These are phyloP conservation scores for Psophia crepitans DNA, from an alignment of 2,113 vertebrate species.

Conservation along the genomic window DNA sequence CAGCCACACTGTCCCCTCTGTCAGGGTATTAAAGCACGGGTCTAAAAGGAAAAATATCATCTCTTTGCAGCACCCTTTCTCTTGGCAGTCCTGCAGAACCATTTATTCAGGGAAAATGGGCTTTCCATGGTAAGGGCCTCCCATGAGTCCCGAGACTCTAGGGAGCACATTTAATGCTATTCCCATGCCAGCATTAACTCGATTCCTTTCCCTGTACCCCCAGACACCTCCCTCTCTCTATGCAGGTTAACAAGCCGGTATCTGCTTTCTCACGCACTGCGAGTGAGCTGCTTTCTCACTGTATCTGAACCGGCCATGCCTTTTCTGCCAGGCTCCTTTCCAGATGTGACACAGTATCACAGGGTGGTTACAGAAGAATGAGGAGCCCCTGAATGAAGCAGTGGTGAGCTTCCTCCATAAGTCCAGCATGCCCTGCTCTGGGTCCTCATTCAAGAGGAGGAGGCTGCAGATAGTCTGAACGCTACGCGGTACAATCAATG, in stretches of 20 bases:
- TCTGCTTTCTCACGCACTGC: background rate
- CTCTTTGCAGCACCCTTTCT: background rate
- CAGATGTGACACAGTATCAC: slow-evolving; percentile 39
- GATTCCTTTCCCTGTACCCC: background rate
- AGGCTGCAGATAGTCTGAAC: background rate
- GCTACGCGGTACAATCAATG: background rate
- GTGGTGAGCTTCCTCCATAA: slow-evolving; percentile 52
- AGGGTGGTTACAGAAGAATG: slow-evolving; percentile 54
- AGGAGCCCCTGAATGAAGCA: slow-evolving; percentile 44
- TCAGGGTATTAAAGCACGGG: background rate
- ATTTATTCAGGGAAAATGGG: background rate
- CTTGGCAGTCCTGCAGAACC: background rate
- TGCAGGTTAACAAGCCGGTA: background rate
- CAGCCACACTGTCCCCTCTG: background rate
- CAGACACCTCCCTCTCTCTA: background rate
- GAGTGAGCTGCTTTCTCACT: background rate
- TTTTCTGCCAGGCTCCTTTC: background rate
- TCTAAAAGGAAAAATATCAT: background rate
- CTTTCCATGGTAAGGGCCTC: background rate
- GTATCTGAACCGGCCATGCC: background rate
- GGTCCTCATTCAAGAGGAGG: slow-evolving; percentile 51
- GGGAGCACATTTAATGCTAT: background rate
- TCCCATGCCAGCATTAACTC: background rate
- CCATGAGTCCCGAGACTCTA: background rate
- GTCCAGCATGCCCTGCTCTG: background rate